Percentiles rank a stretch among this genome's conserved stretches.
phyloP scores from a whole-genome alignment of 2,797 vertebrate species.

The Toxotes lorentzi region DNA sequence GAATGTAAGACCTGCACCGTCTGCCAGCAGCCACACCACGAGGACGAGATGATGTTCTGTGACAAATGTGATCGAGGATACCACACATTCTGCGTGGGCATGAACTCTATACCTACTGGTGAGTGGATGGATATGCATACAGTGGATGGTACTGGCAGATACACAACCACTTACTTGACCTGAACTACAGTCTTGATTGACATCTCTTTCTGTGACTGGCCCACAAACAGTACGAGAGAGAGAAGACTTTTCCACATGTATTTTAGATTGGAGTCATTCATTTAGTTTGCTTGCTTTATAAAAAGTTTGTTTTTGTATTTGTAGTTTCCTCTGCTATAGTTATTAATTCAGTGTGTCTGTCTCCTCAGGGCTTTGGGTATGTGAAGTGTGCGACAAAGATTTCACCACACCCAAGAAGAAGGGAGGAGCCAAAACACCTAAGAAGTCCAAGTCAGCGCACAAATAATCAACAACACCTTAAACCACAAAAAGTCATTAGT shows the following conservation, averaged over 20 bases:
- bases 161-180: no score
- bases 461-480: constrained; percentile 58
- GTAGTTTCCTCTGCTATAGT: not conserved
- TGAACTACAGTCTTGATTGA: not conserved
- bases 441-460: constrained; percentile 86
- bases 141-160: not conserved
- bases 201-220: not conserved
- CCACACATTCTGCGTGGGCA: constrained; percentile 98
- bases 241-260: not conserved
- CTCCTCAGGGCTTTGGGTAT: constrained; percentile 95
- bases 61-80: constrained; percentile 98
- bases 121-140: constrained; percentile 40
- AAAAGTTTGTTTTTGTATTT: not conserved
- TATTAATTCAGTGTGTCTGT: constrained; percentile 36
- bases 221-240: not conserved
- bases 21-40: constrained; percentile 97
- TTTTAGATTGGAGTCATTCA: not conserved
- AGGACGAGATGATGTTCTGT: constrained; percentile 99
- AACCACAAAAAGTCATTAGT: not conserved
- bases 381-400: constrained; percentile 94
- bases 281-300: not conserved
- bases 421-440: constrained; percentile 91
- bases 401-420: constrained; percentile 91
- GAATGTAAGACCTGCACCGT: constrained; percentile 98
- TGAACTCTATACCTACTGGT: constrained; percentile 96